These are phyloP conservation scores for Parauchenoglanis punctatus DNA, from an alignment of 2,797 vertebrate species.

Conservation along the genomic window DNA sequence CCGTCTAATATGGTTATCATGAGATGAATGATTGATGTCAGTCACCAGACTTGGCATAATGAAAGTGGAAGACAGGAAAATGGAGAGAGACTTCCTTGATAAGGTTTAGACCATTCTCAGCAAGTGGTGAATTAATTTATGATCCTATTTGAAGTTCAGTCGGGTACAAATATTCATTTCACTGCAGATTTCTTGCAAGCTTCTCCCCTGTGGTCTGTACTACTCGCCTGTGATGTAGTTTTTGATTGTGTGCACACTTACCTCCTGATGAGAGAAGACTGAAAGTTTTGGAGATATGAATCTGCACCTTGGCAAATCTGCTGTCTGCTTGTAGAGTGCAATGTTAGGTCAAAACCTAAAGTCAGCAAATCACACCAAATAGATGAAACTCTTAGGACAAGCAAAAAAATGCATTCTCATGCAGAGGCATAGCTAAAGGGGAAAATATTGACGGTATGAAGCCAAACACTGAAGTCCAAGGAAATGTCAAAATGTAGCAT, in stretches of 20 bases:
- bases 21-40: constrained; percentile 57
- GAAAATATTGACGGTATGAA: not conserved
- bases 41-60: constrained; percentile 40
- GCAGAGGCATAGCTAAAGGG: not conserved
- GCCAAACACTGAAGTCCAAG: not conserved
- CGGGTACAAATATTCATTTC: constrained; percentile 49
- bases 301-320: constrained; percentile 48
- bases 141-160: constrained; percentile 53
- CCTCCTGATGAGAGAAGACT: constrained; percentile 43
- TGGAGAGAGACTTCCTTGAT: constrained; percentile 40
- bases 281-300: constrained; percentile 39
- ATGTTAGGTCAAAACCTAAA: constrained; percentile 47
- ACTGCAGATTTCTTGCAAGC: constrained; percentile 28
- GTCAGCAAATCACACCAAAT: constrained; percentile 39
- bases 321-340: constrained; percentile 10
- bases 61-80: constrained; percentile 43
- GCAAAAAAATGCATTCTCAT: not conserved
- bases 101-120: constrained; percentile 55
- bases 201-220: constrained; percentile 29
- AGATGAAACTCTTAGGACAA: constrained; percentile 20
- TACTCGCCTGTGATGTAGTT: not conserved
- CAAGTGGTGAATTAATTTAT: constrained; percentile 56
- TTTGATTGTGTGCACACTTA: constrained; percentile 48
- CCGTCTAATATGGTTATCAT: constrained; percentile 55
- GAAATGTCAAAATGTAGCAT: not conserved